A percentile compares a stretch with the other conserved stretches of the same genome.
These are phyloP conservation scores for Diceros bicornis DNA, from an alignment of 2,797 vertebrate species.

Conservation along the genomic window DNA sequence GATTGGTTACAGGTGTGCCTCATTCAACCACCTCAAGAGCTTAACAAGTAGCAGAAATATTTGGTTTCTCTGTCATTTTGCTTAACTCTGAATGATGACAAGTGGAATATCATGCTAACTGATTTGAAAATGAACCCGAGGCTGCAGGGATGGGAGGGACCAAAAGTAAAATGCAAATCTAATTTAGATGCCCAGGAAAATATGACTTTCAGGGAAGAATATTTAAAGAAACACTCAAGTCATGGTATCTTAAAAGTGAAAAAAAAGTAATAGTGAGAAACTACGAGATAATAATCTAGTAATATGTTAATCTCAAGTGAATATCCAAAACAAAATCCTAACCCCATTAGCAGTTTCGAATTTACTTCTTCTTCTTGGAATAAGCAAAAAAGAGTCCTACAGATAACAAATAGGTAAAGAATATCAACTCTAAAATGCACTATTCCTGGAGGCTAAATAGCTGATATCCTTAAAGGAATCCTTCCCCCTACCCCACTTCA, in stretches of 20 bases:
- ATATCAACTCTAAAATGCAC: background rate
- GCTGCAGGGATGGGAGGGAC: background rate
- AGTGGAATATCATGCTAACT: background rate
- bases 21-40: background rate
- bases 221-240: conserved; percentile 10
- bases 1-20: background rate
- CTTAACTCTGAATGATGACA: background rate
- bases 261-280: conserved; percentile 11
- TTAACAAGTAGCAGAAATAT: conserved; percentile 51
- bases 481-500: background rate
- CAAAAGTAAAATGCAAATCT: conserved; percentile 41
- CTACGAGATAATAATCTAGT: background rate
- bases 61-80: conserved; percentile 56
- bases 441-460: conserved; percentile 3
- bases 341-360: background rate
- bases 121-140: conserved; percentile 2
- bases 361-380: conserved; percentile 29
- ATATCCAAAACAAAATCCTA: conserved; percentile 19
- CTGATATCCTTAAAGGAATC: background rate
- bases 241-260: background rate
- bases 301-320: background rate
- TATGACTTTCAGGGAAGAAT: background rate
- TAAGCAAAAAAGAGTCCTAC: background rate
- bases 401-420: background rate
- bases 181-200: conserved; percentile 17